Evolutionary conservation across 2,797 vertebrate genomes (phyloP), one percentile per base, ranked within the genome.

Genomic region (Diceros bicornis): DNA sequence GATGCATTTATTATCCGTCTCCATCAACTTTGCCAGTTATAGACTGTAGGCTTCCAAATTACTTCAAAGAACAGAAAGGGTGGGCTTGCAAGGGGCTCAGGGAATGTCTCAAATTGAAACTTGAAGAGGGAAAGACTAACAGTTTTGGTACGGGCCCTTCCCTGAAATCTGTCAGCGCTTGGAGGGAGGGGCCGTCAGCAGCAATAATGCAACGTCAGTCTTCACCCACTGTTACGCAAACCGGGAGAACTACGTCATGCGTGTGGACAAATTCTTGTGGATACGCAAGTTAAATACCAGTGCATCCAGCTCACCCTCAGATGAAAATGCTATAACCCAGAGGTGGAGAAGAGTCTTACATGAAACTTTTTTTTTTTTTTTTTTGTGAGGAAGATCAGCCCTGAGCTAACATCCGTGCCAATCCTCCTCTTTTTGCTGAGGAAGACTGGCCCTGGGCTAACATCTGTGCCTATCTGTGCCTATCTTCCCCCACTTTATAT

Each of bases 51-150:
- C 57, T 64, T 94, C 78, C 68, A 85, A 68, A 85, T n/a, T 25
- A 20, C 61, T 75, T 85, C 52, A 44, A 89, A 94, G 92, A 84
- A 92, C 47, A 62, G 83, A 93, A 88, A 44, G 68, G 23, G 52
- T 47, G 13, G 57, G 47, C 57, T 47, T 64, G 14, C 5, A 2
- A 82, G 37, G 72, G 86, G 29, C 27, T 32, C 41, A 29, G 89
- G 61, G 82, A 61, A 47, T 55, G 59, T 92, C 87, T 95, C 83
- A 41, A 8, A 81, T 29, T 47, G 66, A 88, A 64, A 77, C 52
- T 32, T 34, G 25, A 78, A 91, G 55, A 71, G 69, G 74, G 90
- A 84, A 92, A 90, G 52, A 29, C 41, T 74, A 68, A 93, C 10
- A 32, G 37, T 66, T 84, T 75, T 55, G 82, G 83, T 44, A 16